Evolutionary conservation across 2,797 vertebrate species (phyloP).

Genomic region (Oryzias dopingdopingensis): DNA sequence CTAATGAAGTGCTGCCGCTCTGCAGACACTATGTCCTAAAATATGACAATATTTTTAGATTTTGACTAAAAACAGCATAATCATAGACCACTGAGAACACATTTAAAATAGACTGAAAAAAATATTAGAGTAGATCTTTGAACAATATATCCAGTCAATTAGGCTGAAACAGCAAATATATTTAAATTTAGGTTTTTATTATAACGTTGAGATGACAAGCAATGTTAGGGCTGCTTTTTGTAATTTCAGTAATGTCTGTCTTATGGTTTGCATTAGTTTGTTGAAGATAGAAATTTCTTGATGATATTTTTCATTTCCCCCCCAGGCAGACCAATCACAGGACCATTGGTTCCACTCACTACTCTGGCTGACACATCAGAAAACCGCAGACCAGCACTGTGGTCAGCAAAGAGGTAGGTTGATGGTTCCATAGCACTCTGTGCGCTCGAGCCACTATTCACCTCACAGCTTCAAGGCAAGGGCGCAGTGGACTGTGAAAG

Average conservation of each 20-base stretch:
- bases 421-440: constrained; percentile 25
- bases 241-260: constrained; percentile 67
- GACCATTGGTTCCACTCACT: constrained; percentile 66
- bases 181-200: constrained; percentile 17
- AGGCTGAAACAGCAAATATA: constrained; percentile 29
- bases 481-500: constrained; percentile 1
- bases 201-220: constrained; percentile 45
- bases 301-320: constrained; percentile 81
- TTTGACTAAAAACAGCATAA: too few species aligned
- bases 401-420: constrained; percentile 46
- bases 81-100: too few species aligned
- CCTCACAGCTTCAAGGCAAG: constrained; percentile 24
- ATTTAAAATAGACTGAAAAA: too few species aligned
- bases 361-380: constrained; percentile 62
- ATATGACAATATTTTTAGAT: too few species aligned
- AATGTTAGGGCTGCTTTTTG: constrained; percentile 40
- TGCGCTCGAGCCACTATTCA: constrained; percentile 27
- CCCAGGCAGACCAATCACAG: constrained; percentile 75
- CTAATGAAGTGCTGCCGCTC: too few species aligned
- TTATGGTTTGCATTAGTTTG: constrained; percentile 65
- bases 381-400: constrained; percentile 47
- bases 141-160: too few species aligned
- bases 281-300: constrained; percentile 62
- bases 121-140: too few species aligned
- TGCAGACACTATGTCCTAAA: too few species aligned